These are phyloP conservation scores for Octonoba sinensis DNA, from an alignment of 2,888 invertebrate species.

Conservation along the genomic window DNA sequence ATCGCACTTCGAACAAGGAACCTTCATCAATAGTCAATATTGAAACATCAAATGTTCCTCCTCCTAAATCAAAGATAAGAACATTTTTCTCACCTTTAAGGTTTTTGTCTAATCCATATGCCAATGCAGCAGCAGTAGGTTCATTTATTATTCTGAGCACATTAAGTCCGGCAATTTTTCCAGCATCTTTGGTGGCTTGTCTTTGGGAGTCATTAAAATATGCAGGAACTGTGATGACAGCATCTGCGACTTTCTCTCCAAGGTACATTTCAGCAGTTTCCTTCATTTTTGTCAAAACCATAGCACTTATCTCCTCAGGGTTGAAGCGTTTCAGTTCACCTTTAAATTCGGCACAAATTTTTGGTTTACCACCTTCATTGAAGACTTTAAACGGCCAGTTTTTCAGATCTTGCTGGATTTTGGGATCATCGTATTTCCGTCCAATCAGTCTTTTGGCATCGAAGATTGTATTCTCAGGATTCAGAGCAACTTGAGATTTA, in stretches of 20 bases:
- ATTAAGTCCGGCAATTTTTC: too few species aligned
- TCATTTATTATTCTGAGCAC: too few species aligned
- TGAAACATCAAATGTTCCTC: too few species aligned
- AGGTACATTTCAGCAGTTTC: too few species aligned
- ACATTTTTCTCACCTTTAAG: too few species aligned
- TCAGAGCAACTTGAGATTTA: conserved; percentile 83
- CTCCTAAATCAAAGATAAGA: too few species aligned
- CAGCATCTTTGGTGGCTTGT: too few species aligned
- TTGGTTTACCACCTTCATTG: conserved; percentile 75
- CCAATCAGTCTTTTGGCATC: conserved; percentile 87
- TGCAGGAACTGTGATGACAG: conserved; percentile 85
- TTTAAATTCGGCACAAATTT: conserved; percentile 67
- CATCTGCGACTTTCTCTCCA: conserved; percentile 78
- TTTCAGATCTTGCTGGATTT: conserved; percentile 84
- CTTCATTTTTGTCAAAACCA: too few species aligned
- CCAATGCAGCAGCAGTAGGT: too few species aligned
- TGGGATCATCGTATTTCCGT: conserved; percentile 82
- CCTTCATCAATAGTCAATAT: too few species aligned
- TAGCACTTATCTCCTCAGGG: conserved; percentile 81
- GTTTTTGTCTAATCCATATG: too few species aligned
- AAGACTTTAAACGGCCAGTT: conserved; percentile 86
- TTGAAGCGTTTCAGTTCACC: conserved; percentile 75
- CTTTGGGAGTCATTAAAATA: conserved; percentile 72
- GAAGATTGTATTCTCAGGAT: conserved; percentile 84
- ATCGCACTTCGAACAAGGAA: too few species aligned